phyloP scores from a whole-genome alignment of 2,797 vertebrate genomes.

The Acanthurus lineatus region DNA sequence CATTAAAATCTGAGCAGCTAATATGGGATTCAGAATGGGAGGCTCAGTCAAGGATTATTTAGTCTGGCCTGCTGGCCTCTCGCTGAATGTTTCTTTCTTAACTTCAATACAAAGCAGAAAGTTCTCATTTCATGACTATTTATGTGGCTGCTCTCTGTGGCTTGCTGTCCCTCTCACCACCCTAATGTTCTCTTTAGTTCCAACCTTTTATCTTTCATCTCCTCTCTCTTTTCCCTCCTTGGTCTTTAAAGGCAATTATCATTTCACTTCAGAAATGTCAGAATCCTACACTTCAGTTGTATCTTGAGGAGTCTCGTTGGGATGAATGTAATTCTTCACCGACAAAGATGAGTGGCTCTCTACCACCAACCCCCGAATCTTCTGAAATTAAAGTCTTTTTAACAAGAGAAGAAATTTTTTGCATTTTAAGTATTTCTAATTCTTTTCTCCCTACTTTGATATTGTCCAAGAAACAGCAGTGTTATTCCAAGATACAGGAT shows the following conservation, averaged over 20 bases:
- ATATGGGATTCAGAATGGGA: constrained; percentile 99
- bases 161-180: constrained; percentile 86
- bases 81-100: constrained; percentile 92
- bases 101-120: constrained; percentile 98
- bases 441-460: constrained; percentile 79
- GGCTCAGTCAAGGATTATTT: constrained; percentile 99
- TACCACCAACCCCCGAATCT: constrained; percentile 58
- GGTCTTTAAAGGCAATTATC: constrained; percentile 88
- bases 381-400: constrained; percentile 79
- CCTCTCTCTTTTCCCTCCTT: constrained; percentile 80
- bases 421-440: constrained; percentile 83
- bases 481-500: constrained; percentile 78
- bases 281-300: constrained; percentile 79
- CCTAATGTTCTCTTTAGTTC: constrained; percentile 88
- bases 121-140: constrained; percentile 99
- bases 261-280: constrained; percentile 84
- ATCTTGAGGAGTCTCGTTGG: constrained; percentile 82
- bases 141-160: constrained; percentile 90
- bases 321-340: constrained; percentile 84
- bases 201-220: constrained; percentile 88
- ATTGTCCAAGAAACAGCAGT: constrained; percentile 66
- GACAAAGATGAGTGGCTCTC: constrained; percentile 77
- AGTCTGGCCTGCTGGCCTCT: constrained; percentile 99
- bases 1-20: constrained; percentile 99
- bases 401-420: constrained; percentile 77